phyloP scores from a whole-genome alignment of 2,888 invertebrate species.

The Conops quadrifasciatus region DNA sequence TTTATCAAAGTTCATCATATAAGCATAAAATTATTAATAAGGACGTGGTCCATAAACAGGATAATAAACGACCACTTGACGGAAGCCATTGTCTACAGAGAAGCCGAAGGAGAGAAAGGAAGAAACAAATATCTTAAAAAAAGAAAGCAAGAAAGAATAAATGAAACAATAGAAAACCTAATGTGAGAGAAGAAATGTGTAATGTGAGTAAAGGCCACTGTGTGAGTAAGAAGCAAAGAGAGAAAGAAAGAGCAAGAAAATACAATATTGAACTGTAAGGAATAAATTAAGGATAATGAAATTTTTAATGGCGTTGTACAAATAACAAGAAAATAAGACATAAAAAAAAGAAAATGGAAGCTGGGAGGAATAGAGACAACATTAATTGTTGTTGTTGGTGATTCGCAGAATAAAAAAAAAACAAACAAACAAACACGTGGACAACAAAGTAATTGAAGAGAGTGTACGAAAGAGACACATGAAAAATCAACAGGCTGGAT shows the following conservation, averaged over 20 bases:
- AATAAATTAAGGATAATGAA: conserved; percentile 19
- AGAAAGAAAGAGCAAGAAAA: not conserved
- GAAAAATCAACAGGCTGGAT: too few species aligned
- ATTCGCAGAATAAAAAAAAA: conserved; percentile 1
- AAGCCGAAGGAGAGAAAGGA: conserved; percentile 12
- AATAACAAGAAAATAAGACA: not conserved
- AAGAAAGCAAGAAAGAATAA: conserved; percentile 1
- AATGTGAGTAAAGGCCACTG: too few species aligned
- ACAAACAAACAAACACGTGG: conserved; percentile 21
- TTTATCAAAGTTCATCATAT: conserved; percentile 27
- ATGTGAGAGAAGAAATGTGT: conserved; percentile 20
- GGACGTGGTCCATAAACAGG: conserved; percentile 38
- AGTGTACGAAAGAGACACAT: not conserved
- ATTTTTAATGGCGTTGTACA: conserved; percentile 30
- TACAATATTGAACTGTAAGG: not conserved
- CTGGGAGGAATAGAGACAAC: not conserved
- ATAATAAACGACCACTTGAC: conserved; percentile 20
- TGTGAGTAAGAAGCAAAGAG: not conserved
- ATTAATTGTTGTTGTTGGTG: conserved; percentile 20
- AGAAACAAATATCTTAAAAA: conserved; percentile 13
- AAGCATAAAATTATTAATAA: conserved; percentile 41
- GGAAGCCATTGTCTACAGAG: conserved; percentile 39
- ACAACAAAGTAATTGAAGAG: not conserved
- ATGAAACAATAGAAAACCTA: not conserved
- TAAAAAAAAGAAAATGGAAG: conserved; percentile 3